These are phyloP conservation scores for Cantharis lateralis DNA, from an alignment of 2,888 invertebrate species.

Conservation along the genomic window DNA sequence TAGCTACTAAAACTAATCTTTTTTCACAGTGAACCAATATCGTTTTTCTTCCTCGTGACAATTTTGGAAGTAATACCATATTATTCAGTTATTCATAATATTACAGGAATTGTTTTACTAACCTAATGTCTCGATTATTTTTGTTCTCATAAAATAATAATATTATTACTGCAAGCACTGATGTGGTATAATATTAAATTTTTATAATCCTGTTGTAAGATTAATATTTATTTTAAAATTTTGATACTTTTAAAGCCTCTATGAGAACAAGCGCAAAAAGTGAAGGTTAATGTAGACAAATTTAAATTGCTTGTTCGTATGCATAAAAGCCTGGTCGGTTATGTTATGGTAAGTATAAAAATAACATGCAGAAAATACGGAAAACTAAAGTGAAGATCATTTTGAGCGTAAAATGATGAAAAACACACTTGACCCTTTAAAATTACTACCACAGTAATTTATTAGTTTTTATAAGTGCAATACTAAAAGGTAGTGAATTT, in stretches of 20 bases:
- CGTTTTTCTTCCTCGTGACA: no score
- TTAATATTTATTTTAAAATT: not conserved
- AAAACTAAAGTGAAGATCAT: not conserved
- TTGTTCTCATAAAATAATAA: not conserved
- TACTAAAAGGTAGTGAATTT: not conserved
- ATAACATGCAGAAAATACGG: not conserved
- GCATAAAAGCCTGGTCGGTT: not conserved
- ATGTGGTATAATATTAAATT: not conserved
- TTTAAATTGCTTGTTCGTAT: not conserved
- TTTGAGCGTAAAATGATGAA: not conserved
- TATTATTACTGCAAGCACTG: not conserved
- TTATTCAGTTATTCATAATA: no score
- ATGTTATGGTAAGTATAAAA: not conserved
- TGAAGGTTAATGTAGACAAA: not conserved
- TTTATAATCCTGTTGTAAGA: not conserved
- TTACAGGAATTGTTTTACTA: no score
- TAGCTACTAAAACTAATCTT: no score
- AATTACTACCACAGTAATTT: not conserved
- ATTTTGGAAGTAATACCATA: no score
- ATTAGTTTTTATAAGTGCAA: not conserved
- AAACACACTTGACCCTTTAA: not conserved
- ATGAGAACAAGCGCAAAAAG: not conserved
- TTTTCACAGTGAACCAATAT: no score
- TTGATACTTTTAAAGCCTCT: not conserved
- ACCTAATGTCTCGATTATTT: no score